phyloP scores from a whole-genome alignment of 2,797 vertebrate species.

The Onychomys torridus region DNA sequence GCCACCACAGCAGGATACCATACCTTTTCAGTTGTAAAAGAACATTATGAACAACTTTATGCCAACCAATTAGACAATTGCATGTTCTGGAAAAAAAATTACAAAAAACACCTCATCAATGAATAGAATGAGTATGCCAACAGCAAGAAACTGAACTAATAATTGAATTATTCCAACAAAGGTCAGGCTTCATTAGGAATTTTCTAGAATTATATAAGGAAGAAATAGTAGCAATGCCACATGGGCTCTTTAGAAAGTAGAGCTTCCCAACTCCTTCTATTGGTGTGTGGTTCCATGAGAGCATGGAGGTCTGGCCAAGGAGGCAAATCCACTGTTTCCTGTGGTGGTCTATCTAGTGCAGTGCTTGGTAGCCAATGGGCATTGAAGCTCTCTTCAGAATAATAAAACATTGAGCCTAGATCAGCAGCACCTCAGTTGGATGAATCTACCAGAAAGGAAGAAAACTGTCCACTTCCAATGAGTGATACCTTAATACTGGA shows the following conservation, averaged over 20 bases:
- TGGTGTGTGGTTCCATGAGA: neutral
- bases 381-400: neutral
- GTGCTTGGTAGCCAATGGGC: neutral
- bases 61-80: neutral
- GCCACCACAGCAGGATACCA: neutral
- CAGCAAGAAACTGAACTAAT: neutral
- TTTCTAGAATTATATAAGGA: neutral
- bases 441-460: neutral
- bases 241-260: neutral
- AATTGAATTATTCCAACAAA: neutral
- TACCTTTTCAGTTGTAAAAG: neutral
- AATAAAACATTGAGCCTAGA: neutral
- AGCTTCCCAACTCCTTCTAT: neutral
- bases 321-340: neutral
- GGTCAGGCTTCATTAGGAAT: neutral
- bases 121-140: neutral
- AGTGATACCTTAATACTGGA: neutral
- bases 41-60: neutral
- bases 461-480: neutral
- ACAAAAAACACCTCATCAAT: neutral
- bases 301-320: neutral
- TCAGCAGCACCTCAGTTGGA: neutral
- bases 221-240: neutral
- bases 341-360: neutral
- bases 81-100: neutral